These are phyloP conservation scores for Nysson spinosus DNA, from an alignment of 2,888 invertebrate species.

Conservation along the genomic window DNA sequence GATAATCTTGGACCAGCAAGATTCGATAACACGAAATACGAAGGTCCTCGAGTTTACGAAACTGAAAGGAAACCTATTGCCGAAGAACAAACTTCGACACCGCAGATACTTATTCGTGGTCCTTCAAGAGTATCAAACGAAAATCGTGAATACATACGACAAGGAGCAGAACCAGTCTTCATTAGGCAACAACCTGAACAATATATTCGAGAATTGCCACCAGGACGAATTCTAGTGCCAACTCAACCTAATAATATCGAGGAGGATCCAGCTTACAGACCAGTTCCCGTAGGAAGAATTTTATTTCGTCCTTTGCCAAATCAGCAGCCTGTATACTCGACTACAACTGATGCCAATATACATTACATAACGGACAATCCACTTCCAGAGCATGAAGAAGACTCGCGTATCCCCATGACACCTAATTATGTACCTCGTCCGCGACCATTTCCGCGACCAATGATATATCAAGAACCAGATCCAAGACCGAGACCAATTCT, in stretches of 20 bases:
- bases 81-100: constrained; percentile 66
- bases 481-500: constrained; percentile 60
- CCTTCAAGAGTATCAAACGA: constrained; percentile 50
- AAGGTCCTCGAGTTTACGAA: constrained; percentile 62
- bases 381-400: constrained; percentile 62
- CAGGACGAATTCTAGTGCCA: constrained; percentile 63
- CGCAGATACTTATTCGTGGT: constrained; percentile 64
- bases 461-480: constrained; percentile 60
- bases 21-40: constrained; percentile 67
- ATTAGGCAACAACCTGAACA: constrained; percentile 66
- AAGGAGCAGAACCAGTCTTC: constrained; percentile 67
- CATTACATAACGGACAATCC: constrained; percentile 71
- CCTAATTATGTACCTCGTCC: constrained; percentile 62
- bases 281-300: constrained; percentile 63
- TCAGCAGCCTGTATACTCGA: constrained; percentile 65
- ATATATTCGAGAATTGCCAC: constrained; percentile 65
- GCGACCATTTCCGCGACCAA: constrained; percentile 57
- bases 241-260: constrained; percentile 59
- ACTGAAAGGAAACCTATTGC: constrained; percentile 60
- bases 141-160: constrained; percentile 66
- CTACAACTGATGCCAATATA: constrained; percentile 67
- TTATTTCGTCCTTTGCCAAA: constrained; percentile 61
- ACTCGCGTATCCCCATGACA: constrained; percentile 59
- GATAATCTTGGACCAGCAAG: constrained; percentile 68
- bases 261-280: constrained; percentile 63